phyloP scores from a whole-genome alignment of 2,888 invertebrate genomes.

The Gryllus longicercus region DNA sequence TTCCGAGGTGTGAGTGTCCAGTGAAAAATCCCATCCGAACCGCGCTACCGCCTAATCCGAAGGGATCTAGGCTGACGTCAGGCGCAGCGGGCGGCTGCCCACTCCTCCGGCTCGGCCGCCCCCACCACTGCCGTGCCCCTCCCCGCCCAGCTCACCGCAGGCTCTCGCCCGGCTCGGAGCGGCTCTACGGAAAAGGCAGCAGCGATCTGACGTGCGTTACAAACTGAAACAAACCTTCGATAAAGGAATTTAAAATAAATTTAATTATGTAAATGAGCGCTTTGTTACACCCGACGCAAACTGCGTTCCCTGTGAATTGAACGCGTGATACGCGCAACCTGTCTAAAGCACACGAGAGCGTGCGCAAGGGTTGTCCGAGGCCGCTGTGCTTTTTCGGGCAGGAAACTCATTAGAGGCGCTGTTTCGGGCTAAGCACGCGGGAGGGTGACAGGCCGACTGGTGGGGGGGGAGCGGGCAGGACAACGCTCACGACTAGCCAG shows the following conservation, averaged over 20 bases:
- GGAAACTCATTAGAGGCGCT: not conserved
- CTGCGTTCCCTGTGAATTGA: not conserved
- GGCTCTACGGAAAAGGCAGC: not conserved
- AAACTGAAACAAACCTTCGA: not conserved
- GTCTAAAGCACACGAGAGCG: not conserved
- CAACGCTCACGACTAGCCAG: too few species aligned
- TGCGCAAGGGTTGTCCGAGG: not conserved
- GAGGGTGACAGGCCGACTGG: too few species aligned
- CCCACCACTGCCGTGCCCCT: too few species aligned
- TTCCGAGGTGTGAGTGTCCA: too few species aligned
- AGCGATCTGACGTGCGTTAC: not conserved
- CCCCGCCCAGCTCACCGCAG: too few species aligned
- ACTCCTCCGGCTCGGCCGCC: too few species aligned
- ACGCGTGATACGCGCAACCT: slow-evolving; percentile 11
- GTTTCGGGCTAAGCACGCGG: not conserved
- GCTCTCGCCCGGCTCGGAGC: too few species aligned
- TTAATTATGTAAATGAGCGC: slow-evolving; percentile 17
- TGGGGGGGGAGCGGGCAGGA: too few species aligned
- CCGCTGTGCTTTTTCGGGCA: not conserved
- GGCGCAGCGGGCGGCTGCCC: too few species aligned
- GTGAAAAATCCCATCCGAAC: too few species aligned
- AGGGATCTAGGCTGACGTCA: too few species aligned
- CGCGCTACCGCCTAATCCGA: too few species aligned
- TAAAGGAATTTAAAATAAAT: slow-evolving; percentile 2
- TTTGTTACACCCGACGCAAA: not conserved